Evolutionary conservation across 2,113 vertebrate genomes (phyloP).

Genomic region (Amazona guildingii): DNA sequence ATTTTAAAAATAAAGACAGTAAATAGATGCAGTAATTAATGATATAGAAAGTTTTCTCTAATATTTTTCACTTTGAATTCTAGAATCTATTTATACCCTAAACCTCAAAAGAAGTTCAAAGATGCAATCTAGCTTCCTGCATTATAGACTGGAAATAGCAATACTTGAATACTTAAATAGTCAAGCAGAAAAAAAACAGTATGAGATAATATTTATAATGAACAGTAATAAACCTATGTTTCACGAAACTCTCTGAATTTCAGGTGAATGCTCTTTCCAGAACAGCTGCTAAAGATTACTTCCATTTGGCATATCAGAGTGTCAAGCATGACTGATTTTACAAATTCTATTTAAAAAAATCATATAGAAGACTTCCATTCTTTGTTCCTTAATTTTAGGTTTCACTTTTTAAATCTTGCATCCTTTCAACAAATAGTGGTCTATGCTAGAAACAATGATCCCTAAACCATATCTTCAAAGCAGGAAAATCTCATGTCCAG

Average conservation of each 20-base stretch:
- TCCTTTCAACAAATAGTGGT: background rate
- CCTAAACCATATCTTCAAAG: background rate
- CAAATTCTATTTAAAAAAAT: background rate
- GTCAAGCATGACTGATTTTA: background rate
- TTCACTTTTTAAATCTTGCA: background rate
- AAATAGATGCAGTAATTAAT: background rate
- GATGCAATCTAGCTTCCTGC: background rate
- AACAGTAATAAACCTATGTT: background rate
- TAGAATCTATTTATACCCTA: background rate
- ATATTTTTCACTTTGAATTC: background rate
- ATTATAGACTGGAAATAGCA: background rate
- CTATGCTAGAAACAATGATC: background rate
- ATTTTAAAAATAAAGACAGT: background rate
- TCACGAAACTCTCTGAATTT: background rate
- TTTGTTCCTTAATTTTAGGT: background rate
- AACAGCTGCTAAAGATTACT: background rate
- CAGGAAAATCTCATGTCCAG: background rate
- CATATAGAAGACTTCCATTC: background rate
- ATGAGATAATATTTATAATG: background rate
- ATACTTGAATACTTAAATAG: background rate
- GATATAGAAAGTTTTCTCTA: background rate
- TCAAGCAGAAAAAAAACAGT: background rate
- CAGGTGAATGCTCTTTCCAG: background rate
- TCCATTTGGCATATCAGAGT: background rate
- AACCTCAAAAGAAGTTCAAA: background rate